A percentile compares a stretch with the other conserved stretches of the same genome.
phyloP scores from a whole-genome alignment of 2,113 vertebrate species.

The Forbesichthys agassizii region DNA sequence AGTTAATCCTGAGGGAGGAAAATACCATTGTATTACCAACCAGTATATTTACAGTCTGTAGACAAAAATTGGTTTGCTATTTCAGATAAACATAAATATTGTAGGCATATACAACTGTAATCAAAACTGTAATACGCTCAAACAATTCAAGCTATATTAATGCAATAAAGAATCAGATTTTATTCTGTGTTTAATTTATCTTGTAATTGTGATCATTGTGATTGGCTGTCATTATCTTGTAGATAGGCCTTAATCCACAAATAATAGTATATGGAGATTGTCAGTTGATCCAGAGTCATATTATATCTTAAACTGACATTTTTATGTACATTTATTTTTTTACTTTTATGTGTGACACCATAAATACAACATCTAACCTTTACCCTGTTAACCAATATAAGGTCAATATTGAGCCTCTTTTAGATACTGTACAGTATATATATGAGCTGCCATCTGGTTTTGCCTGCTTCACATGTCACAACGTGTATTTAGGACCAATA shows the following conservation, averaged over 20 bases:
- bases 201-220: too few relatives aligned
- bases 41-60: neutral
- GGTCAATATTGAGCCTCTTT: too few relatives aligned
- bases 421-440: neutral
- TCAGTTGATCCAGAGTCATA: neutral
- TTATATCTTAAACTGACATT: slow-evolving; percentile 1
- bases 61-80: neutral
- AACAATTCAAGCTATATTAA: slow-evolving; percentile 8
- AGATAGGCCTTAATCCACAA: neutral
- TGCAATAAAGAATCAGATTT: slow-evolving; percentile 29
- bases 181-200: slow-evolving; percentile 4
- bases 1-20: neutral
- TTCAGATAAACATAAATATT: too few relatives aligned
- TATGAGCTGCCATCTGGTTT: slow-evolving; percentile 24
- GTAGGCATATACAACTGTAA: too few relatives aligned
- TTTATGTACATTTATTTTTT: slow-evolving; percentile 28
- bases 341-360: neutral
- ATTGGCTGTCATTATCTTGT: too few relatives aligned
- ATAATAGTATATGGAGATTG: neutral
- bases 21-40: neutral
- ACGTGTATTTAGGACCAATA: slow-evolving; percentile 50
- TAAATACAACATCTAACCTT: neutral
- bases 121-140: neutral
- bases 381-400: neutral
- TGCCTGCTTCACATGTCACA: slow-evolving; percentile 17